Evolutionary conservation across 2,797 vertebrate species (phyloP), one percentile per base, ranked within the genome.

Genomic region (Pterois miles): DNA sequence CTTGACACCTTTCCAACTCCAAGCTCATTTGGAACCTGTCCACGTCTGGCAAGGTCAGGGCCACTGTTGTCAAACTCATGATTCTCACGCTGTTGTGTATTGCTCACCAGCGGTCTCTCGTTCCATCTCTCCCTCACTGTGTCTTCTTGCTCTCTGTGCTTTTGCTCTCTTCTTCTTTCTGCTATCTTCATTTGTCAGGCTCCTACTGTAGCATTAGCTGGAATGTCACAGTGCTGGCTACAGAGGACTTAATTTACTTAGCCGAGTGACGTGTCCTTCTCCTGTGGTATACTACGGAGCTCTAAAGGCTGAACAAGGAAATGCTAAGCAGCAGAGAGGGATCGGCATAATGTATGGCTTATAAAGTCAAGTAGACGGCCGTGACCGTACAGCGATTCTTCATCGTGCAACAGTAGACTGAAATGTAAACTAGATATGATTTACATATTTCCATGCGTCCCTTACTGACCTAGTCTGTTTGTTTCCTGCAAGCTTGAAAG

Each of bases 1-100:
- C 89, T 92, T 89, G 87, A 91, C 91, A 90, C 88, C 90, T 92
- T 91, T 91, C 86, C 89, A 91, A 76, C 71, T 85, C 76, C 8
- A 2, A 83, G 88, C 85, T 86, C 80, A 82, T 90, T 90, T 91
- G 91, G 90, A 91, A 85, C 85, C 86, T 71, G 86, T 88, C 87
- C 91, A 92, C 59, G 81, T 50, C 88, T 68, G 82, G 80, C 88
- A 89, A 88, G 91, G 91, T 93, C 91, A 90, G 82, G 74, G 58
- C 87, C 63, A 3, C 86, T 67, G 86, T 87, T 85, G 91, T 92
- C 91, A 89, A 88, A 89, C 89, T 85, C 86, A 77, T 84, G 84
- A 87, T 82, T 76, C 80, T 83, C 77, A 69, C 86, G 59, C 87
- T 72, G 76, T 70, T 81, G 89, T 82, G 79, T 74, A 53, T 76